phyloP scores from a whole-genome alignment of 2,888 invertebrate genomes.

The Villa cingulata region DNA sequence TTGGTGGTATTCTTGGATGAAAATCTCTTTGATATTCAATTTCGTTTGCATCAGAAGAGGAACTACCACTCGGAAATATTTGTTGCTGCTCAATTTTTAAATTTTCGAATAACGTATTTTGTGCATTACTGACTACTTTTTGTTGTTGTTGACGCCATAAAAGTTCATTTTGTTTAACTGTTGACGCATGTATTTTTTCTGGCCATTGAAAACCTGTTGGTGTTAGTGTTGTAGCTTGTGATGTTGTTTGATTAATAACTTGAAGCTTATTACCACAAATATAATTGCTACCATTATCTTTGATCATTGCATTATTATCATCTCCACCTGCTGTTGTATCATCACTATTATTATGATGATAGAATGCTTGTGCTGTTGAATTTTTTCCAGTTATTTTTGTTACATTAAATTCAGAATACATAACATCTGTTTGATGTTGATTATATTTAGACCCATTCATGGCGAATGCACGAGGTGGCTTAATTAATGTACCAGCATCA shows the following conservation, averaged over 20 bases:
- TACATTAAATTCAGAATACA: conserved; percentile 34
- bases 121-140: conserved; percentile 10
- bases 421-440: conserved; percentile 18
- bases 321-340: not conserved
- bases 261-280: not conserved
- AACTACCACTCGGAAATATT: conserved; percentile 30
- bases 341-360: conserved; percentile 5
- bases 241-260: not conserved
- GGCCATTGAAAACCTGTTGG: conserved; percentile 35
- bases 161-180: conserved; percentile 34
- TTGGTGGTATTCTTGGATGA: conserved; percentile 34
- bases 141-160: conserved; percentile 29
- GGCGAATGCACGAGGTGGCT: conserved; percentile 21
- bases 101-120: conserved; percentile 12
- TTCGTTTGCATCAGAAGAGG: conserved; percentile 34
- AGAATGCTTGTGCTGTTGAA: conserved; percentile 25
- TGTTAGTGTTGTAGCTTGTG: conserved; percentile 5
- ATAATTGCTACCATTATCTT: not conserved
- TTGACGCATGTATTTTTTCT: conserved; percentile 35
- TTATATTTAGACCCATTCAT: conserved; percentile 16
- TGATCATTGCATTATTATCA: not conserved
- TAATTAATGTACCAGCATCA: conserved; percentile 15
- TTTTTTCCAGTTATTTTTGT: conserved; percentile 37
- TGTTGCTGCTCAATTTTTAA: conserved; percentile 18
- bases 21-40: conserved; percentile 29